These are phyloP conservation scores for Umimayanthus chanpuru DNA, from an alignment of 92 coral and sea anemone genomes.

Conservation along the genomic window DNA sequence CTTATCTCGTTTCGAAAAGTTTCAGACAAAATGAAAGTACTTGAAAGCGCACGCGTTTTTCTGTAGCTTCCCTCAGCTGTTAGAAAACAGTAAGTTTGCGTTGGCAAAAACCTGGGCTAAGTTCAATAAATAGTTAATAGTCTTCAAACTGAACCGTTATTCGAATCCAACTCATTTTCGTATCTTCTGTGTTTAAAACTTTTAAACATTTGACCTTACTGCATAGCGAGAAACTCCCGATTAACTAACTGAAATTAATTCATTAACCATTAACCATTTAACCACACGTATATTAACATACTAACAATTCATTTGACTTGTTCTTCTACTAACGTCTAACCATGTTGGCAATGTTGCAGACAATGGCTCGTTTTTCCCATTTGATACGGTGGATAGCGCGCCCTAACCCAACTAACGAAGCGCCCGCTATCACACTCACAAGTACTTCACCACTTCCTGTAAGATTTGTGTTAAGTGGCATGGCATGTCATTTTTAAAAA, in stretches of 20 bases:
- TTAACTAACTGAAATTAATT: neutral
- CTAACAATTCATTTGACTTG: slow-evolving; percentile 8
- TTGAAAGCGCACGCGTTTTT: too few species aligned
- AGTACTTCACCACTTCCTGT: slow-evolving; percentile 22
- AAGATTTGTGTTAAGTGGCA: neutral
- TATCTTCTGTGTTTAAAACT: neutral
- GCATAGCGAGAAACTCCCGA: neutral
- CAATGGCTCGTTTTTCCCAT: slow-evolving; percentile 20
- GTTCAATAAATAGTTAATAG: neutral
- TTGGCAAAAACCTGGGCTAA: too few species aligned
- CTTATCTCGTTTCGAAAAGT: too few species aligned
- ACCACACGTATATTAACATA: neutral
- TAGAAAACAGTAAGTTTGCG: too few species aligned
- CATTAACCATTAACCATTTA: neutral
- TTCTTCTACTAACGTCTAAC: slow-evolving; percentile 10
- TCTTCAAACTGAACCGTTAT: neutral
- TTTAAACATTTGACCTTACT: neutral
- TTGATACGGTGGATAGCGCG: slow-evolving; percentile 7
- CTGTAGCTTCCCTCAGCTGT: too few species aligned
- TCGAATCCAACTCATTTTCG: neutral
- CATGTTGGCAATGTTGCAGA: slow-evolving; percentile 25
- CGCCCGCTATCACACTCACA: neutral
- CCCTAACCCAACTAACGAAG: slow-evolving; percentile 7
- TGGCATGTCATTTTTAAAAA: neutral
- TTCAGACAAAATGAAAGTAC: too few species aligned